These are phyloP conservation scores for Eulemur mongoz DNA, from an alignment of 2,797 vertebrate genomes.

Conservation along the genomic window DNA sequence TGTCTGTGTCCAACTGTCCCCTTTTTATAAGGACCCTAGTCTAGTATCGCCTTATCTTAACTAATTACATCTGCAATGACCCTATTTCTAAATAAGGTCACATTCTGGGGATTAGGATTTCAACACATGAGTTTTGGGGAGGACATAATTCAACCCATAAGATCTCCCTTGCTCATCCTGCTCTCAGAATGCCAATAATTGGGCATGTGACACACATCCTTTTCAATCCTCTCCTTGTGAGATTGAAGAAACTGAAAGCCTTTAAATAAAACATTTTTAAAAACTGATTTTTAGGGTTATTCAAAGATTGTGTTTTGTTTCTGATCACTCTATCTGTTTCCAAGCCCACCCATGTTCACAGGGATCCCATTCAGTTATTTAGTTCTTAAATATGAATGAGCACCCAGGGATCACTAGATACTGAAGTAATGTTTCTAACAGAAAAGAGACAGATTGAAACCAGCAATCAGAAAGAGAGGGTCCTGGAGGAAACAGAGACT, in stretches of 20 bases:
- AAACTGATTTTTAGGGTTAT: not conserved
- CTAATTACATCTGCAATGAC: not conserved
- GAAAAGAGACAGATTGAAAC: not conserved
- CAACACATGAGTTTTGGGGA: too few species aligned
- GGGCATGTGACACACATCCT: not conserved
- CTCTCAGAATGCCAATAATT: not conserved
- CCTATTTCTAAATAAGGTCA: too few species aligned
- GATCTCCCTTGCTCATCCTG: not conserved
- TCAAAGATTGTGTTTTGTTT: constrained; percentile 3
- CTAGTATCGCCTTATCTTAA: not conserved
- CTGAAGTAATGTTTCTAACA: not conserved
- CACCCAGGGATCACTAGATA: not conserved
- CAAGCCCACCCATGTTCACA: not conserved
- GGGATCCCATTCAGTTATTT: not conserved
- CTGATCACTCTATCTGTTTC: not conserved
- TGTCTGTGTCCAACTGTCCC: not conserved
- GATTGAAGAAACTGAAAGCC: not conserved
- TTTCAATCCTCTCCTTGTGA: not conserved
- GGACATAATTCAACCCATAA: too few species aligned
- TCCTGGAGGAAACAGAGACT: not conserved
- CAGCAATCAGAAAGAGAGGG: not conserved
- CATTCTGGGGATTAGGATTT: too few species aligned
- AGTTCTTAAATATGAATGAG: not conserved
- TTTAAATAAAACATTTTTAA: not conserved
- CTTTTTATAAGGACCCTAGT: not conserved